Evolutionary conservation across 2,113 vertebrate species (phyloP).

Genomic region (Mystacornis crossleyi): DNA sequence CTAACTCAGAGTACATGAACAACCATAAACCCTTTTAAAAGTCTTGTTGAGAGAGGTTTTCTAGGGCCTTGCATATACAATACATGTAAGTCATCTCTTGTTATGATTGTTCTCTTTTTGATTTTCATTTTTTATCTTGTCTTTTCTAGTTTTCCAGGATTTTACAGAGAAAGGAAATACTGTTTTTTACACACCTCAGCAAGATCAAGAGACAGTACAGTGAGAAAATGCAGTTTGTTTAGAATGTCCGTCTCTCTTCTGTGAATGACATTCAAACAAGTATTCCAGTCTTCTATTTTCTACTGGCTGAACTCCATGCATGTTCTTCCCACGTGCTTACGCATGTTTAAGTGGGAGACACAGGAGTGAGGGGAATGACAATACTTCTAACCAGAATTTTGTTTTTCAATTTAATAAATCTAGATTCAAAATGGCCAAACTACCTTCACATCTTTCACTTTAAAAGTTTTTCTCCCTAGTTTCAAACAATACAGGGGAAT

Average conservation of each 20-base stretch:
- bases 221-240: neutral
- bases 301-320: neutral
- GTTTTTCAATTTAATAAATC: neutral
- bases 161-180: neutral
- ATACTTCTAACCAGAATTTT: neutral
- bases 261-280: neutral
- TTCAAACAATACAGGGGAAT: neutral
- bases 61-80: neutral
- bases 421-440: neutral
- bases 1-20: neutral
- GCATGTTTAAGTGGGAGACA: neutral
- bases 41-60: neutral
- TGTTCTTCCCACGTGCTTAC: accelerated
- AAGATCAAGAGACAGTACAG: neutral
- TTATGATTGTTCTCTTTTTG: neutral
- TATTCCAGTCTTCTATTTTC: neutral
- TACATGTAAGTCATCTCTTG: neutral
- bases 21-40: neutral
- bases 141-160: neutral
- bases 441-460: neutral
- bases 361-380: neutral
- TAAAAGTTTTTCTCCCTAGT: neutral
- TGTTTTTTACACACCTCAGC: neutral
- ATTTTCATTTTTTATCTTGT: neutral
- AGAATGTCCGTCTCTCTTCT: neutral